phyloP scores from a whole-genome alignment of 2,888 invertebrate genomes.

The Barypeithes pellucidus region DNA sequence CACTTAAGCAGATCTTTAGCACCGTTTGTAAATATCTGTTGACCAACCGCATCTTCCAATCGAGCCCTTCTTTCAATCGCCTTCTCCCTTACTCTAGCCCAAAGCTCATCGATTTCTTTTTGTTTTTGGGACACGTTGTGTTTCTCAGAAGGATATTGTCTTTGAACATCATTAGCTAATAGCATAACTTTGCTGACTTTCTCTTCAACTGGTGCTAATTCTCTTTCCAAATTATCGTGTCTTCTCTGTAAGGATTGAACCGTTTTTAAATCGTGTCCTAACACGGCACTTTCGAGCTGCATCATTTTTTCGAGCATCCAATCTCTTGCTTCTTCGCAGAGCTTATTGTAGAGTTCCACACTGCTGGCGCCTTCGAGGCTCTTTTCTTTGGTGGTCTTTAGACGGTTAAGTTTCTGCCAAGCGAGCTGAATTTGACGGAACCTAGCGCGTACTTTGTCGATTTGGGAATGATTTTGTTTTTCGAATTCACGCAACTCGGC shows the following conservation, averaged over 20 bases:
- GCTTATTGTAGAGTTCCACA: conserved; percentile 95
- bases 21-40: conserved; percentile 92
- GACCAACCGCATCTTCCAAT: conserved; percentile 95
- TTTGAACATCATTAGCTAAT: conserved; percentile 92
- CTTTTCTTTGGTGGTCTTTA: conserved; percentile 92
- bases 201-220: conserved; percentile 94
- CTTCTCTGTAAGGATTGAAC: conserved; percentile 92
- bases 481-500: conserved; percentile 89
- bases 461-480: conserved; percentile 88
- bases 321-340: conserved; percentile 96
- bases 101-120: conserved; percentile 88
- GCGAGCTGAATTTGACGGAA: conserved; percentile 89
- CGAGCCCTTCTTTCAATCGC: conserved; percentile 88
- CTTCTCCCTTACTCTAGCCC: conserved; percentile 90
- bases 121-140: conserved; percentile 89
- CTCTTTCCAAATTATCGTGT: conserved; percentile 94
- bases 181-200: conserved; percentile 88
- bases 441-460: conserved; percentile 83
- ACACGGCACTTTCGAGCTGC: conserved; percentile 84
- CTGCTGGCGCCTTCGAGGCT: conserved; percentile 85
- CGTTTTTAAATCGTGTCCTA: conserved; percentile 91
- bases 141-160: conserved; percentile 92
- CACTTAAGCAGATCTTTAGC: conserved; percentile 78
- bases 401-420: conserved; percentile 89
- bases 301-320: conserved; percentile 98